Base-by-base conservation (phyloP, 2,888 invertebrate species). In the Blastobasis adustella region DNA sequence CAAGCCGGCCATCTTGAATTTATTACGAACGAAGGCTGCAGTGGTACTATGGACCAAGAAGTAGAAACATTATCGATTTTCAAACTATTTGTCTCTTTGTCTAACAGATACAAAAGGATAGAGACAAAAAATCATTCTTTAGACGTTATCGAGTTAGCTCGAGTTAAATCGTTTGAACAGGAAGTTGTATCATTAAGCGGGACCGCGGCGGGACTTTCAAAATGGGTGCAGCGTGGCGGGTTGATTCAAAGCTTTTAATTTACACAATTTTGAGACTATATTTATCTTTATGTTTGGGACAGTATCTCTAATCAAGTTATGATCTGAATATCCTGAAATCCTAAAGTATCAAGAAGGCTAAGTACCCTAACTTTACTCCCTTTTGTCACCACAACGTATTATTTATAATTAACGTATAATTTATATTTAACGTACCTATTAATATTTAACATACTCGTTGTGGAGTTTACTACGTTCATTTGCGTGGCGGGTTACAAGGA, bases 1-100 rank as follows among this genome's bases (percentile, higher is more conserved):
- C 63, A 68, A 58, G 71, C 65, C 79, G 65, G 80, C 83, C 85
- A 84, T 82, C 64, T 80, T 79, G 71, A 64, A 68, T 64, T 66
- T 61, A 53, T 9, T 48, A 38, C 9, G 37, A 49, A 45, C 51
- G 55, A 52, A 52, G 44, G 55, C 52, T 52, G 55, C 55, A 51
- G 58, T 46, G 54, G 45, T 40, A 53, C 48, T 47, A 54, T 47
- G 40, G n/a, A 37, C 50, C 45, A 47, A 46, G 46, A 45, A 49
- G 45, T 49, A 50, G 39, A 5, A 9, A 10, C 6, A 8, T 47
- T 49, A 9, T 47, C 51, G 50, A 36, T 9, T 6, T 6, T 4
- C 8, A 9, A n/a, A 38, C 37, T 57, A 49, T 51, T 10, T 37
- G 45, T 54, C 8, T 55, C 56, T 50, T 50, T 56, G 9, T 65